phyloP scores from a whole-genome alignment of 2,888 invertebrate genomes.

The Cryptophagus acutangulus region DNA sequence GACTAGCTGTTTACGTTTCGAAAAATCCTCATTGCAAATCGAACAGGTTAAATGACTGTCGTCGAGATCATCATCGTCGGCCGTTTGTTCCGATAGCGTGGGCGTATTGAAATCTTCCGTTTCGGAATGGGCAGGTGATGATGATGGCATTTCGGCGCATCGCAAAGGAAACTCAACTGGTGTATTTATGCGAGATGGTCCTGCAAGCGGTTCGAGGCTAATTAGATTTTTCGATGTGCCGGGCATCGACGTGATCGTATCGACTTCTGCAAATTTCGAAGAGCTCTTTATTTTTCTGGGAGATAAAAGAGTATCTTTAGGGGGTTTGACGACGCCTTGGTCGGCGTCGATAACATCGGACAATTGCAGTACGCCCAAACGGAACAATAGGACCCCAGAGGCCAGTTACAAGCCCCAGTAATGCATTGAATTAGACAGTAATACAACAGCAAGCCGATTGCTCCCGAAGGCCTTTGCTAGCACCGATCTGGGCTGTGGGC shows the following conservation, averaged over 20 bases:
- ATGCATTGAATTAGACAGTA: constrained; percentile 59
- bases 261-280: too few species aligned
- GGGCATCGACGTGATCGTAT: too few species aligned
- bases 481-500: constrained; percentile 21
- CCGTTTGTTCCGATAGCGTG: too few species aligned
- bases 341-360: constrained; percentile 41
- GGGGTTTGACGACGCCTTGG: constrained; percentile 36
- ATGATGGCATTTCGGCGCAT: too few species aligned
- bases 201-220: too few species aligned
- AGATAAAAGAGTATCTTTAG: constrained; percentile 26
- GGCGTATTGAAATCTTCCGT: background rate
- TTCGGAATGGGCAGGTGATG: constrained; percentile 1
- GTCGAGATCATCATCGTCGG: constrained; percentile 2
- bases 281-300: too few species aligned
- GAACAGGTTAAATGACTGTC: constrained; percentile 7
- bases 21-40: constrained; percentile 15
- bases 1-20: constrained; percentile 20
- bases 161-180: too few species aligned
- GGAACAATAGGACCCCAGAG: constrained; percentile 45
- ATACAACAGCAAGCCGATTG: constrained; percentile 39
- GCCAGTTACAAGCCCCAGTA: constrained; percentile 50
- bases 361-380: constrained; percentile 45
- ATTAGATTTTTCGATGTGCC: too few species aligned
- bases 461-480: constrained; percentile 23
- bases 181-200: too few species aligned